Evolutionary conservation across 2,113 vertebrate genomes (phyloP), one percentile per base, ranked within the genome.

Genomic region (Cochlearius cochlearius): DNA sequence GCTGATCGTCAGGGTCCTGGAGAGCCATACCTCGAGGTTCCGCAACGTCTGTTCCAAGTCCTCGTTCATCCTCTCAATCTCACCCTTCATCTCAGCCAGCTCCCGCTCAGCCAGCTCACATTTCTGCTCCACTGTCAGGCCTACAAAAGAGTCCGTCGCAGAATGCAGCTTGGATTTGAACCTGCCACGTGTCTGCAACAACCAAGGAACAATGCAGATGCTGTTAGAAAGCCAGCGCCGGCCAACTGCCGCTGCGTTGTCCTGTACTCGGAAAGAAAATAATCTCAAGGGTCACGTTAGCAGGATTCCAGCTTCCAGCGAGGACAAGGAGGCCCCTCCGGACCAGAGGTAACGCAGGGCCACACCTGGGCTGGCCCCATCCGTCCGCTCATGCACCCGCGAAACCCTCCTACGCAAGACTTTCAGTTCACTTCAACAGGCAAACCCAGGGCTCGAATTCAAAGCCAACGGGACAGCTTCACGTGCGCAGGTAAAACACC

Each of bases 121-220:
- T 80, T 98, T 99, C 50, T 98, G 98, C 39, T 98, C 98, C 9
- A 94, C 66, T 3, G 90, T 98, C 85, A 99, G 98, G 16, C 63
- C 77, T 26, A 77, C 4, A 26, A 77, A 20, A 29, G 19, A 97
- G 16, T 98, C 98, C 4, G 30, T 9, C 7, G 62, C n/a, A 11
- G 29, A 1, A 0, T 90, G 94, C 34, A 71, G 23, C 77, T 89
- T 98, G 47, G 98, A 97, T 78, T 63, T 98, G 62, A 66, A 96
- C 50, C 94, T 96, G 56, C 58, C 7, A 21, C 78, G 93, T 9
- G 90, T n/a, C 98, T 98, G 74, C 47, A 93, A 83, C 53, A 52
- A 59, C 25, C 90, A 75, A 63, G 75, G 41, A 63, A 63, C 77
- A 77, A 59, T 0, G 7, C 76, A 72, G 78, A 29, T 43, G 59